A percentile compares a stretch with the other conserved stretches of the same genome.
phyloP scores from a whole-genome alignment of 2,113 vertebrate genomes.

The Lagopus muta region DNA sequence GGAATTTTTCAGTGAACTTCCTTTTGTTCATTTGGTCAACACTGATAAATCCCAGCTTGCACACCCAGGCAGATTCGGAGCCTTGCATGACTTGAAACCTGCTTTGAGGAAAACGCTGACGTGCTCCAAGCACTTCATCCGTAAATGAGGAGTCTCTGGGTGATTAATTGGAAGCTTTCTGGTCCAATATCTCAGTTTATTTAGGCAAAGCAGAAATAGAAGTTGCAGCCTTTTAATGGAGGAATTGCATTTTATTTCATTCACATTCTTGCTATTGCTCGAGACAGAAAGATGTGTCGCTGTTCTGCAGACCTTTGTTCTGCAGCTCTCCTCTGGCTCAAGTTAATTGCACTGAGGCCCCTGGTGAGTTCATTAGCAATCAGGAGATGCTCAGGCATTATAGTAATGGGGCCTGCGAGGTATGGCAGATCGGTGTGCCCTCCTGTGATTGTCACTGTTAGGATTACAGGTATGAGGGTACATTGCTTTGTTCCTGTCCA shows the following conservation, averaged over 20 bases:
- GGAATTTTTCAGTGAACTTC: not conserved
- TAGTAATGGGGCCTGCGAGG: fast-evolving
- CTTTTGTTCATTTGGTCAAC: not conserved
- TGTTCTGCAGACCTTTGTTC: not conserved
- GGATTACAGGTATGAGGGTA: not conserved
- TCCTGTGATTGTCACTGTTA: not conserved
- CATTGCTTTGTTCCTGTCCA: not conserved
- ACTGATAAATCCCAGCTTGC: not conserved
- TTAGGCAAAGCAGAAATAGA: not conserved
- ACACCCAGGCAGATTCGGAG: not conserved
- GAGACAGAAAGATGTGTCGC: not conserved
- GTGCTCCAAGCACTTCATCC: not conserved
- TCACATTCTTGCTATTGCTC: not conserved
- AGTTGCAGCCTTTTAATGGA: not conserved
- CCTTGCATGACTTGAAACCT: not conserved
- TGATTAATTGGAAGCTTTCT: not conserved
- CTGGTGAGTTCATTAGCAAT: fast-evolving
- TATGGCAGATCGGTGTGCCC: not conserved
- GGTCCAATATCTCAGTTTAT: not conserved
- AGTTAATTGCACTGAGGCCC: fast-evolving
- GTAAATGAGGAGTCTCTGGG: not conserved
- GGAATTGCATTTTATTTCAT: not conserved
- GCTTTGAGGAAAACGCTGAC: not conserved
- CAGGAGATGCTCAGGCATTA: not conserved
- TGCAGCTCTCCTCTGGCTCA: not conserved